Evolutionary conservation across 35 echinoderm and acorn worm species (phyloP).

Genomic region (Heliocidaris tuberculata): DNA sequence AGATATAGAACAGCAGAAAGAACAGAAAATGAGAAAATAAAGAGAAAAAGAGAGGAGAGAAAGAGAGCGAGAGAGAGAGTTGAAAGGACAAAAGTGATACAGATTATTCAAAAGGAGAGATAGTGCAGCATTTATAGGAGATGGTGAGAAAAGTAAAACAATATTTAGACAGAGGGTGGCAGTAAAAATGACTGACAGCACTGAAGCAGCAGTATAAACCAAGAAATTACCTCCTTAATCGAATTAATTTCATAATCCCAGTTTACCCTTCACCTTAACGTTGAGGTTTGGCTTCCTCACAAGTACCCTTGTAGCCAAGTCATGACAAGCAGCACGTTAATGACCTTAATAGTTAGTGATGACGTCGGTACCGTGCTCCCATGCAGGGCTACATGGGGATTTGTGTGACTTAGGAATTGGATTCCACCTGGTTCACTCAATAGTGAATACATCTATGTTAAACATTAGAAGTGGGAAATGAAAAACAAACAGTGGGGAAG

Average conservation of each 20-base stretch:
- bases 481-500: constrained; percentile 1
- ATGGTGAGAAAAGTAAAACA: not conserved
- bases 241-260: not conserved
- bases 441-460: not conserved
- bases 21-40: not conserved
- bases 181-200: not conserved
- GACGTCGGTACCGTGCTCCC: not conserved
- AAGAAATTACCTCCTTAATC: not conserved
- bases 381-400: not conserved
- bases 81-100: not conserved
- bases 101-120: not conserved
- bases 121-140: not conserved
- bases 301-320: not conserved
- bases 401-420: not conserved
- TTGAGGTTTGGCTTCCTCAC: not conserved
- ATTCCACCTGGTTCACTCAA: not conserved
- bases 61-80: not conserved
- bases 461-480: not conserved
- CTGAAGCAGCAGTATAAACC: not conserved
- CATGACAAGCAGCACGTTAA: not conserved
- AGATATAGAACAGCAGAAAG: not conserved
- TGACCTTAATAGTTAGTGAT: not conserved
- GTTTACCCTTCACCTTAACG: not conserved
- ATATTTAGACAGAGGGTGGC: not conserved
- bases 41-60: not conserved